These are phyloP conservation scores for Alosa alosa DNA, from an alignment of 2,113 vertebrate species.

Conservation along the genomic window DNA sequence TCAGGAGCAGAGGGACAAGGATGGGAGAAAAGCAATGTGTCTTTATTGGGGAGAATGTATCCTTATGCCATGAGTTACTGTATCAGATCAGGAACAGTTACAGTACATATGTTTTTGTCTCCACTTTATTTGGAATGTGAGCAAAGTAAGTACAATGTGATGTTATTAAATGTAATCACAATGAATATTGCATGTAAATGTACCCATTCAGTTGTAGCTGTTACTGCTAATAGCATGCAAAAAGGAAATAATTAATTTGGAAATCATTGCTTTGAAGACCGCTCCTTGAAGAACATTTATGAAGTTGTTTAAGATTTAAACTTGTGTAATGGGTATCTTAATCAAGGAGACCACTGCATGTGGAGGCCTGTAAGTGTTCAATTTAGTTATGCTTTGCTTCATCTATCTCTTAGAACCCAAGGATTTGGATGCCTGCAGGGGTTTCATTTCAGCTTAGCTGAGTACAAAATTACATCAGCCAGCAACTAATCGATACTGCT, in stretches of 20 bases:
- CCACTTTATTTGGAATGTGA: no score
- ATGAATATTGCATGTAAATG: not conserved
- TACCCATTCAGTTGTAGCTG: not conserved
- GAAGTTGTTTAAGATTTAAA: not conserved
- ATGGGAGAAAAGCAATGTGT: not conserved
- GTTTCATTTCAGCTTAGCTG: not conserved
- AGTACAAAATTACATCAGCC: not conserved
- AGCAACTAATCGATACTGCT: not conserved
- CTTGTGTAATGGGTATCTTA: not conserved
- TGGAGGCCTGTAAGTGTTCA: not conserved
- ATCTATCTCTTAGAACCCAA: not conserved
- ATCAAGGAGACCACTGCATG: not conserved
- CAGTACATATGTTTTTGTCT: not conserved
- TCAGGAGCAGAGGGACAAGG: not conserved
- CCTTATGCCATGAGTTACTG: not conserved
- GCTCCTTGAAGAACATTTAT: no score
- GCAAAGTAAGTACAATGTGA: no score
- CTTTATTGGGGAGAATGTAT: not conserved
- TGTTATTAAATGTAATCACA: not conserved
- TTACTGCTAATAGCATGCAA: no score
- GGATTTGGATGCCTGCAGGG: not conserved
- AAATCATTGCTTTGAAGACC: no score
- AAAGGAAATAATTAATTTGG: no score
- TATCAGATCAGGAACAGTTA: not conserved
- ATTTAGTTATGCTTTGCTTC: not conserved